Base-by-base conservation (phyloP, 2,797 vertebrate species). In the Mycteria americana region DNA sequence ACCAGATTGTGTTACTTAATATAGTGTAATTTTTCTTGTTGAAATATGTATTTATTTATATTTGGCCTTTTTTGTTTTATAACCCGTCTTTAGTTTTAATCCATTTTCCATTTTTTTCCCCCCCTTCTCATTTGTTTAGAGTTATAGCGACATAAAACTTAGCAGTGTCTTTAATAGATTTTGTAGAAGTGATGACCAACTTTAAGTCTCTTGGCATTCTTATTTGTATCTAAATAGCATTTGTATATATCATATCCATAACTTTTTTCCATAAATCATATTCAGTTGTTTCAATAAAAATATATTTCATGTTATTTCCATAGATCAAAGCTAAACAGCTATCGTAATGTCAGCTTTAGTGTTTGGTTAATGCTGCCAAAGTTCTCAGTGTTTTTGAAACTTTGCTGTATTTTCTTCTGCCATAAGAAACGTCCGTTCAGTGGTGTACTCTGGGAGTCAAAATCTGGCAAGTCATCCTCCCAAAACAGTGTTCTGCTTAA, bases 31-130 rank as follows among this genome's bases (percentile, higher is more conserved):
- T 80, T 95, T 69, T 95, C 48, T 11, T 74, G 11, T 27, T n/a
- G 21, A 83, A 77, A 62, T 65, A 48, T 11, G 45, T 37, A 28
- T 48, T 76, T 68, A 43, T 92, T 78, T 85, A 37, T 19, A 51
- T 60, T 57, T 78, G 46, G 9, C 18, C 4, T 9, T 72, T 76
- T 85, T 68, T 37, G 8, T 69, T 75, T n/a, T 10, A 68, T 63
- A 62, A 18, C 2, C 4, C 11, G 8, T 56, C 24, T 53, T 30
- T 57, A 13, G 0, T 39, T 88, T 50, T 60, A 63, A 92, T 76
- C 7, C 0, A 3, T 65, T 86, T 64, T 41, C 21, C 8, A 2
- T 1, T 3, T 41, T 69, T 50, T n/a, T 16, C 3, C 7, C 9
- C 9, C 9, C 9, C 4, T 13, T 27, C 43, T 78, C 18, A 15